A percentile compares a stretch with the other conserved stretches of the same genome.
Evolutionary conservation across 2,888 invertebrate genomes (phyloP).

Genomic region (Clepsis dumicolana): DNA sequence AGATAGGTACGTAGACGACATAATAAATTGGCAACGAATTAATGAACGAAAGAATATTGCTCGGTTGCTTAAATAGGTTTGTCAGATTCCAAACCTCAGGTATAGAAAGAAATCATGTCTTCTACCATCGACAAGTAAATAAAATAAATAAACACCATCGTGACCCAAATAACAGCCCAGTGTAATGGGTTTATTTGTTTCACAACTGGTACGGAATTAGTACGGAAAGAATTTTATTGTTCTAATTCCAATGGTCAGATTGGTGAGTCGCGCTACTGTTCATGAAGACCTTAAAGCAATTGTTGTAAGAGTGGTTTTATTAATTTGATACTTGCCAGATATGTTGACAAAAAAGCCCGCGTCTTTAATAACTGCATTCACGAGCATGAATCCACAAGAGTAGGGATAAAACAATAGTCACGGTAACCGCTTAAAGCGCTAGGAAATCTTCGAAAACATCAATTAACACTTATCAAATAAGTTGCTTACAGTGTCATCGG

Average conservation of each 20-base stretch:
- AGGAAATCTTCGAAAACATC: not conserved
- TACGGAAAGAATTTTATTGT: slow-evolving; percentile 1
- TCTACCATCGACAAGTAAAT: not conserved
- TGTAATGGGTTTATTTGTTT: slow-evolving; percentile 12
- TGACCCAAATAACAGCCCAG: slow-evolving; percentile 5
- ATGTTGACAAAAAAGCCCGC: too few relatives aligned
- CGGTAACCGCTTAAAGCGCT: too few relatives aligned
- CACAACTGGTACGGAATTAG: not conserved
- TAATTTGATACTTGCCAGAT: not conserved
- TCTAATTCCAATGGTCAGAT: not conserved
- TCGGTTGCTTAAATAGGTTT: not conserved
- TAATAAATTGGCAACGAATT: too few relatives aligned
- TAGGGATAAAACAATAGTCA: too few relatives aligned
- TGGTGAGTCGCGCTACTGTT: not conserved
- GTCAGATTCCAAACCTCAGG: not conserved
- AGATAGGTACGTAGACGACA: too few relatives aligned
- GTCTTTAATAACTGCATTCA: too few relatives aligned
- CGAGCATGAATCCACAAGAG: too few relatives aligned
- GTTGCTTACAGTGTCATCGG: not conserved
- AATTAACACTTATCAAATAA: not conserved
- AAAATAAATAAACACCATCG: slow-evolving; percentile 15
- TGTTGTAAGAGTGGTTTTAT: not conserved
- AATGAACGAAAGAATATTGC: too few relatives aligned
- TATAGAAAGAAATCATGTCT: not conserved
- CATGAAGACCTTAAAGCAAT: not conserved